A percentile compares a stretch with the other conserved stretches of the same genome.
Conservation (phyloP, 2,888 invertebrate species). For the Colletes collaris region DNA sequence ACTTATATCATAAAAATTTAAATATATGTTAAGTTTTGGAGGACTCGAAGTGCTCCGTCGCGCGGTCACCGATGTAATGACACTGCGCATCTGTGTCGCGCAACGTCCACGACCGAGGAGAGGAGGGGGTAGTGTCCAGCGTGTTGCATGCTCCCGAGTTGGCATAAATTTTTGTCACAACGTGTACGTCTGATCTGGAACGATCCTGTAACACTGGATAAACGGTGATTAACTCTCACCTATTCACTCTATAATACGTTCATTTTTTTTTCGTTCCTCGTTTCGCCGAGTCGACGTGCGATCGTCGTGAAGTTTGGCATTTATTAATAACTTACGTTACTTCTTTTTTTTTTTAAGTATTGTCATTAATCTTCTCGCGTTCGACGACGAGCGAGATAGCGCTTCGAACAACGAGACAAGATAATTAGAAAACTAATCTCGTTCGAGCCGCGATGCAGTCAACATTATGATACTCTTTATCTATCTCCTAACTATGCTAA, state of each 20-base stretch:
- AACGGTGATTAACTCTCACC: slow-evolving; percentile 53
- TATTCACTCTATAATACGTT: slow-evolving; percentile 4
- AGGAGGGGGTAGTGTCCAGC: too few relatives aligned
- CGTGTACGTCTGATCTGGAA: slow-evolving; percentile 30
- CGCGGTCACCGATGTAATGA: too few relatives aligned
- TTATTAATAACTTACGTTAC: neutral
- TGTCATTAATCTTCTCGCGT: neutral
- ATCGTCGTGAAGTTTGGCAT: slow-evolving; percentile 42
- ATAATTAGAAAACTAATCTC: neutral
- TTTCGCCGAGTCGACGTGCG: slow-evolving; percentile 58
- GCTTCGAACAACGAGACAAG: neutral
- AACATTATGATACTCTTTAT: neutral
- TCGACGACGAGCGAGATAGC: slow-evolving; percentile 1
- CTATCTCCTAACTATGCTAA: neutral
- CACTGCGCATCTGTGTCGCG: too few relatives aligned
- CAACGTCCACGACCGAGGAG: too few relatives aligned
- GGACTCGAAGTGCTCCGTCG: too few relatives aligned
- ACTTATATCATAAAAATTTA: too few relatives aligned
- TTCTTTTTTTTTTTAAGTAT: neutral
- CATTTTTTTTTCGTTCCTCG: slow-evolving; percentile 44
- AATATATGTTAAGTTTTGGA: too few relatives aligned
- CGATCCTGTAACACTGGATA: slow-evolving; percentile 53
- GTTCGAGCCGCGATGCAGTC: neutral
- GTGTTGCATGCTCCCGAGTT: too few relatives aligned
- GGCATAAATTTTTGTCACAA: too few relatives aligned